Percentiles rank a stretch among this genome's conserved stretches.
Evolutionary conservation across 2,888 invertebrate species (phyloP).

Genomic region (Seira ritae): DNA sequence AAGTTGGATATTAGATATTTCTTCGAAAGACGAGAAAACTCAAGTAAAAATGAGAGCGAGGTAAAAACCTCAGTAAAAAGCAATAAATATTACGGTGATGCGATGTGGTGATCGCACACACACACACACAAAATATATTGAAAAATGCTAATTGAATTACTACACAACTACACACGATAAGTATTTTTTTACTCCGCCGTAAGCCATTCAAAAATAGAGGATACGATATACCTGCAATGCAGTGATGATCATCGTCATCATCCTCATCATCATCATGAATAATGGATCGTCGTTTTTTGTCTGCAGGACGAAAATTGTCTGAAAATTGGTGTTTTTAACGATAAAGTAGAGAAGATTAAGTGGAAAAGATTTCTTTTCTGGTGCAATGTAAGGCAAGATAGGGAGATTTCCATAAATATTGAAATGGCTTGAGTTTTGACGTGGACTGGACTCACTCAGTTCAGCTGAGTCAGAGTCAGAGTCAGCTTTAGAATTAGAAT

Average conservation of each 20-base stretch:
- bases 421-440: conserved; percentile 26
- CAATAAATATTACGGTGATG: conserved; percentile 39
- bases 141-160: conserved; percentile 66
- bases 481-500: conserved; percentile 11
- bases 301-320: conserved; percentile 37
- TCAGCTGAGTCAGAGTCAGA: no score
- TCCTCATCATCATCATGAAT: conserved; percentile 41
- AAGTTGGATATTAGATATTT: background rate
- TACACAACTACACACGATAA: no score
- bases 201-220: background rate
- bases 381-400: no score
- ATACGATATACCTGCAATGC: background rate
- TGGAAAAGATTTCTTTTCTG: conserved; percentile 32
- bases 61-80: conserved; percentile 16
- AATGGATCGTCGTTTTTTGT: conserved; percentile 50
- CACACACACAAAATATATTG: background rate
- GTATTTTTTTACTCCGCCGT: no score
- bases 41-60: conserved; percentile 31
- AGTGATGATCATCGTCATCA: background rate
- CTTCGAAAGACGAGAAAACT: conserved; percentile 49
- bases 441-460: no score
- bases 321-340: conserved; percentile 36
- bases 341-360: conserved; percentile 25
- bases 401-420: conserved; percentile 63
- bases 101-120: conserved; percentile 28